These are phyloP conservation scores for Coluber constrictor DNA, from an alignment of 2,797 vertebrate species.

Conservation along the genomic window DNA sequence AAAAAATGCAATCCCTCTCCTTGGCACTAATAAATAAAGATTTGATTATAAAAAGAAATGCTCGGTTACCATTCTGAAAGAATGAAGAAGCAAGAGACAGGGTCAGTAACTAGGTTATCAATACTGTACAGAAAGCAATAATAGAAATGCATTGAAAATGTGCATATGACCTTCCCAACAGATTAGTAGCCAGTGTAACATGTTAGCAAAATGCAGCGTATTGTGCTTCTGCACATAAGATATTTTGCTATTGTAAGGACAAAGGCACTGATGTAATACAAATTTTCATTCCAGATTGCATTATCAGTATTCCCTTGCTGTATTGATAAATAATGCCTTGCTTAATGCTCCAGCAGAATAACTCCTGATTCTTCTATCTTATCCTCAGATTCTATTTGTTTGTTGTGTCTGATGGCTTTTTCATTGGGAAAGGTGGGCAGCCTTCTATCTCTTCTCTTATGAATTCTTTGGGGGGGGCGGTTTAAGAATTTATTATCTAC, in stretches of 20 bases:
- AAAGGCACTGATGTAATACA: conserved; percentile 51
- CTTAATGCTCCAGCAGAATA: conserved; percentile 39
- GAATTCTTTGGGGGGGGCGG: neutral
- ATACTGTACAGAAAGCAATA: conserved; percentile 67
- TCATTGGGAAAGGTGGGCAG: neutral
- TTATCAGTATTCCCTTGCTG: conserved; percentile 66
- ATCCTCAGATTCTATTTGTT: neutral
- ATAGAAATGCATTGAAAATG: conserved; percentile 64
- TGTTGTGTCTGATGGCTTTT: neutral
- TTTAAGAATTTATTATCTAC: neutral
- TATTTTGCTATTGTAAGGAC: conserved; percentile 61
- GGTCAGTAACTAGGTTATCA: conserved; percentile 69
- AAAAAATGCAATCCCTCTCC: conserved; percentile 37
- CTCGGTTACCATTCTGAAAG: conserved; percentile 60
- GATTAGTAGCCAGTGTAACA: conserved; percentile 65
- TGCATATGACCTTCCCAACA: conserved; percentile 58
- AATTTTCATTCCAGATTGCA: conserved; percentile 55
- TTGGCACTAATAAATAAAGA: conserved; percentile 58
- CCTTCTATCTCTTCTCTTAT: neutral
- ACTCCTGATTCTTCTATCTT: neutral
- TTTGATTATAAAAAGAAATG: conserved; percentile 14
- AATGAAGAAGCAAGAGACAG: conserved; percentile 59
- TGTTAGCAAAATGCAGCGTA: conserved; percentile 57
- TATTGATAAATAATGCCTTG: conserved; percentile 56
- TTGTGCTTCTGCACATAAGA: conserved; percentile 56